Evolutionary conservation across 2,888 invertebrate species (phyloP).

Genomic region (Orthosia incerta): DNA sequence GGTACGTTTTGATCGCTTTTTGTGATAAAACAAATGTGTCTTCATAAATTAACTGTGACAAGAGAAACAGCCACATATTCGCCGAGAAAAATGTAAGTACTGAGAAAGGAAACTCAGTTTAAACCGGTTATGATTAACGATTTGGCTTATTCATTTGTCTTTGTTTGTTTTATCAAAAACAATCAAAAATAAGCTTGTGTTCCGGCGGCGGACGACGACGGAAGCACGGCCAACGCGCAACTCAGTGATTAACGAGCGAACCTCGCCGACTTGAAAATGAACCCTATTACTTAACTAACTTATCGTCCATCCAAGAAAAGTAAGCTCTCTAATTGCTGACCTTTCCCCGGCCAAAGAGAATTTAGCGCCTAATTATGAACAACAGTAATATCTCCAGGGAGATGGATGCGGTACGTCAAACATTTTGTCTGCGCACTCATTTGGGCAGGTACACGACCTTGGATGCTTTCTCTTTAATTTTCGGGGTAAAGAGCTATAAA

Average conservation of each 20-base stretch:
- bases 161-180: constrained; percentile 89
- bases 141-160: constrained; percentile 84
- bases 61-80: constrained; percentile 67
- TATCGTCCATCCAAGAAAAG: constrained; percentile 78
- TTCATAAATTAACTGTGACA: constrained; percentile 62
- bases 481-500: constrained; percentile 46
- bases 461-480: constrained; percentile 48
- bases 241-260: constrained; percentile 86
- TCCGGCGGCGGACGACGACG: constrained; percentile 83
- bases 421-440: constrained; percentile 61
- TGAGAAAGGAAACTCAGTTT: constrained; percentile 77
- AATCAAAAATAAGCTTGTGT: constrained; percentile 88
- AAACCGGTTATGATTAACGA: constrained; percentile 84
- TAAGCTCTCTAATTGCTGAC: constrained; percentile 81
- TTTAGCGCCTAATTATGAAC: constrained; percentile 65
- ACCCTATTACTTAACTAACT: constrained; percentile 86
- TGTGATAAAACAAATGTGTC: constrained; percentile 50
- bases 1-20: constrained; percentile 36
- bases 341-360: constrained; percentile 68
- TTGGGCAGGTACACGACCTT: constrained; percentile 49
- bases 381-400: constrained; percentile 54
- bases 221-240: constrained; percentile 76
- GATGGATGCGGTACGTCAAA: constrained; percentile 63
- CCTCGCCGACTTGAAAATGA: constrained; percentile 85
- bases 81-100: constrained; percentile 68